These are phyloP conservation scores for Dasyprocta punctata DNA, from an alignment of 2,113 vertebrate species.

Conservation along the genomic window DNA sequence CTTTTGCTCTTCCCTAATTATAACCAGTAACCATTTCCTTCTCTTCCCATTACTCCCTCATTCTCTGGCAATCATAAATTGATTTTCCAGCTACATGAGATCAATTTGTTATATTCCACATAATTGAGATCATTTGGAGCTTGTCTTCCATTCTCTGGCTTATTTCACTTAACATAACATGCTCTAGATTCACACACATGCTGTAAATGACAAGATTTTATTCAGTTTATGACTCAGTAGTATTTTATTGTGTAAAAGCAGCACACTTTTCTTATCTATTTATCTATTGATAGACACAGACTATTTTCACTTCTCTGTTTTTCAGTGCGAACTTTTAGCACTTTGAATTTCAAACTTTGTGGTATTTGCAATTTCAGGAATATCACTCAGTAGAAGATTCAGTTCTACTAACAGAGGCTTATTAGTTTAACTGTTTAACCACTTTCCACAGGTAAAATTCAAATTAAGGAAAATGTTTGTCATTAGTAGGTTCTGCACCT, in stretches of 20 bases:
- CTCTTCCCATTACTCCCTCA: too few relatives aligned
- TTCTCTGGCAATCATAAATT: background rate
- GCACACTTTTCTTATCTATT: too few relatives aligned
- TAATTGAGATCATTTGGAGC: background rate
- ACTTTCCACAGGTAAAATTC: background rate
- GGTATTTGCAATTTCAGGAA: too few relatives aligned
- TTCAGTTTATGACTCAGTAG: background rate
- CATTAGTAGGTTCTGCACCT: background rate
- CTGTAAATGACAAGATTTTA: background rate
- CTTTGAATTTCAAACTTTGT: background rate
- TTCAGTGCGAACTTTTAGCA: fast-evolving
- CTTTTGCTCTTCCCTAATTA: too few relatives aligned
- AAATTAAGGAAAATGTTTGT: background rate
- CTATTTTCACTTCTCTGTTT: background rate
- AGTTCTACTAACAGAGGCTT: background rate
- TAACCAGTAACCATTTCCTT: background rate
- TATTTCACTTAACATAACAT: background rate
- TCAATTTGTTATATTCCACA: background rate
- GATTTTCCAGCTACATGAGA: background rate
- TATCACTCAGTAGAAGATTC: too few relatives aligned
- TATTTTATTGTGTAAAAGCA: background rate
- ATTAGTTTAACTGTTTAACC: background rate
- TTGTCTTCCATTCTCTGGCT: background rate
- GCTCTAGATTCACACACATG: fast-evolving
- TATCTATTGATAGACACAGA: background rate